phyloP scores from a whole-genome alignment of 2,113 vertebrate genomes.

The Mola mola region DNA sequence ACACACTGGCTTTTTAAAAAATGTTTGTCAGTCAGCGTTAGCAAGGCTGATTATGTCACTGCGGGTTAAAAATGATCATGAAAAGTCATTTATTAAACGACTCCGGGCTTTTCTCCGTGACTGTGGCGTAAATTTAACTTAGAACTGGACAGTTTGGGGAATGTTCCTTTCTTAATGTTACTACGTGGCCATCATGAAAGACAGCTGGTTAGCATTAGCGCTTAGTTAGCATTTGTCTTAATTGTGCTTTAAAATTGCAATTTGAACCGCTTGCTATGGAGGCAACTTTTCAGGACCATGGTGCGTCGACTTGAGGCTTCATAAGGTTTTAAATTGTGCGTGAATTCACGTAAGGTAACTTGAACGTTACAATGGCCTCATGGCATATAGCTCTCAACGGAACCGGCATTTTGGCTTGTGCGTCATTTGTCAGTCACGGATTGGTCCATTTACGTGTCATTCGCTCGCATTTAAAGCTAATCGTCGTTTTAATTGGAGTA shows the following conservation, averaged over 20 bases:
- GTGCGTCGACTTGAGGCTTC: neutral
- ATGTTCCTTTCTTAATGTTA: no score
- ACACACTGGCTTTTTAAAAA: neutral
- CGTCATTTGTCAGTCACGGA: neutral
- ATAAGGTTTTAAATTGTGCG: neutral
- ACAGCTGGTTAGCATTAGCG: neutral
- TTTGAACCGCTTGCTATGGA: neutral
- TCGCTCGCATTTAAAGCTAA: accelerated
- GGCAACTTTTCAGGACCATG: neutral
- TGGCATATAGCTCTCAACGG: slow-evolving; percentile 49
- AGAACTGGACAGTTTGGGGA: no score
- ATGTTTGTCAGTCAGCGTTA: neutral
- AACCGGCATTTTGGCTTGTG: slow-evolving; percentile 55
- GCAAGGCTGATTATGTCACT: neutral
- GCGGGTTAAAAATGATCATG: neutral
- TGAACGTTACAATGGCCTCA: slow-evolving; percentile 42
- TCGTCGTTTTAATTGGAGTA: slow-evolving; percentile 40
- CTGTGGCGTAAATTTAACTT: no score
- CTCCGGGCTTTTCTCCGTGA: no score
- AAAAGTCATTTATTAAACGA: neutral
- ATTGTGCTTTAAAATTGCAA: neutral
- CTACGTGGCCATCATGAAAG: neutral
- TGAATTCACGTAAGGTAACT: neutral
- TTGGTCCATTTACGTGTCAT: slow-evolving; percentile 37
- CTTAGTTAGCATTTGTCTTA: neutral